phyloP scores from a whole-genome alignment of 2,888 invertebrate genomes.

The Dinocampus coccinellae region DNA sequence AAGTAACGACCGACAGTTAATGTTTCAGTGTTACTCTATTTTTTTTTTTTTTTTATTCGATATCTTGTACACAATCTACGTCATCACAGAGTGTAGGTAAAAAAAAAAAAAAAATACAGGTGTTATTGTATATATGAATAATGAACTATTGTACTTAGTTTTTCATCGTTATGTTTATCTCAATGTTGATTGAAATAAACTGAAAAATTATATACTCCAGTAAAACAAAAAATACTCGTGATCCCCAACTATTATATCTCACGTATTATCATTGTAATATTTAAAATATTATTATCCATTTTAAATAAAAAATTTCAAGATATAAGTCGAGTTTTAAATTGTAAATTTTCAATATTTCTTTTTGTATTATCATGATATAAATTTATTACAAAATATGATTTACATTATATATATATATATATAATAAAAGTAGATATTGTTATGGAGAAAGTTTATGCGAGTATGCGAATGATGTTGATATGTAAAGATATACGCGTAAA shows the following conservation, averaged over 20 bases:
- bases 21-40: slow-evolving; percentile 4
- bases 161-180: no score
- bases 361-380: background rate
- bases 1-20: slow-evolving; percentile 11
- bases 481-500: background rate
- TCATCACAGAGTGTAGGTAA: background rate
- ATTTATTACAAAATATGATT: background rate
- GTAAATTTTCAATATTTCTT: background rate
- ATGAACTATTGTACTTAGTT: background rate
- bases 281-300: no score
- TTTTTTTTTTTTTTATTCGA: no score
- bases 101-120: slow-evolving; percentile 8
- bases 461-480: background rate
- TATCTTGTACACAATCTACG: slow-evolving; percentile 3
- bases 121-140: background rate
- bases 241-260: no score
- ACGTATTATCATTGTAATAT: no score
- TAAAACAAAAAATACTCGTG: no score
- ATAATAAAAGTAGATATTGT: no score
- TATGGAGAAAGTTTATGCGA: slow-evolving; percentile 2
- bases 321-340: no score
- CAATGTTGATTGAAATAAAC: background rate
- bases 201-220: background rate
- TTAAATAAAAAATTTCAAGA: no score
- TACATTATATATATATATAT: no score